Base-by-base conservation (phyloP, 2,888 invertebrate species). In the Ectemnius continuus region DNA sequence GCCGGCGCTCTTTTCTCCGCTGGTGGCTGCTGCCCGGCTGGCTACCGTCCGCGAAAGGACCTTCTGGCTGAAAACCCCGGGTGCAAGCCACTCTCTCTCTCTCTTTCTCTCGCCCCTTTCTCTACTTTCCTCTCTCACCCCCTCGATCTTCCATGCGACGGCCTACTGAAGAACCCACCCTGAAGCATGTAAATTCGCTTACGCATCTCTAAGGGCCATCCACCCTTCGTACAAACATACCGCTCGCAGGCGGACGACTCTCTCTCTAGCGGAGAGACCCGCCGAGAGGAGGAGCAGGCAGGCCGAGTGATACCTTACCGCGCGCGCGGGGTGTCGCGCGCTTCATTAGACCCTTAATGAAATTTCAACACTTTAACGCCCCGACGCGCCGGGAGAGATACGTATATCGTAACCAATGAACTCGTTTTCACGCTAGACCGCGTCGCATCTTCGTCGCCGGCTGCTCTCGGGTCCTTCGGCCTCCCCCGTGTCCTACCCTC, bases 301-400 rank as follows among this genome's bases (percentile, higher is more conserved):
- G 52, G 62, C 56, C 79, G 79, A 77, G 82, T 52, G 36, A 85
- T 83, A 85, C 88, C 86, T 85, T 83, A 86, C 84, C 52, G 83
- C 79, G 77, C 28, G 28, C 36, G 36, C 36, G 36, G 36, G 36
- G 36, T 36, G 36, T 36, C 36, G 70, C 84, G 79, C 86, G 86
- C 87, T 86, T 88, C 87, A 84, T 88, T 87, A 87, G 78, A 78
- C 76, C 82, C 80, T 76, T 86, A 86, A 87, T 87, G 84, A 84
- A 81, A 84, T 85, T 85, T 86, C 84, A 87, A 85, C 87, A 89
- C 88, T 88, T 88, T 88, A 88, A 88, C 85, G 85, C 86, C 84
- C 82, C 81, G 78, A 61, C 82, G 83, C 80, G 82, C 86, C 76
- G 84, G 79, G 82, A 83, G 83, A 83, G 76, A 80, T 79, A 83